These are phyloP conservation scores for Cheilosia scutellata DNA, from an alignment of 2,888 invertebrate genomes.

Conservation along the genomic window DNA sequence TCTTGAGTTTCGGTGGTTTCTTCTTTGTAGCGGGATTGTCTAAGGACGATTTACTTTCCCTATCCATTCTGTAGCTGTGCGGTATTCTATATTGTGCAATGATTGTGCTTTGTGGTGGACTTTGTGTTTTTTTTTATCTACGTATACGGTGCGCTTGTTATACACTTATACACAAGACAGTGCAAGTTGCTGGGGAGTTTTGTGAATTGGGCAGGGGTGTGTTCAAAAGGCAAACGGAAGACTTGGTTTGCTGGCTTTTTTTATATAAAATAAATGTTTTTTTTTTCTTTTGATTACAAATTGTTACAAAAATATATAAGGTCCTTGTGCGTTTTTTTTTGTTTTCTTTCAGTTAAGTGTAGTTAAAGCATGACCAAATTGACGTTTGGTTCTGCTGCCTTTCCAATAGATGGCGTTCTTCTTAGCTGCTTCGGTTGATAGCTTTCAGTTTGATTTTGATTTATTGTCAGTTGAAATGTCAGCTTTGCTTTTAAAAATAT, in stretches of 20 bases:
- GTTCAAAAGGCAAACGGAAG: conserved; percentile 49
- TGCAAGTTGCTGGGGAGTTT: conserved; percentile 27
- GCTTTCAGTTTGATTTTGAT: conserved; percentile 43
- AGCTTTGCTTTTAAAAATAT: conserved; percentile 49
- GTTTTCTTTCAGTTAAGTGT: conserved; percentile 15
- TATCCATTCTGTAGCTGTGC: conserved; percentile 73
- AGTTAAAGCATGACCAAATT: conserved; percentile 19
- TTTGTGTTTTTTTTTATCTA: conserved; percentile 25
- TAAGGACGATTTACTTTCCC: conserved; percentile 80
- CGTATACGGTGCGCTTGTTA: conserved; percentile 43
- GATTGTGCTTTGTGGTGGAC: conserved; percentile 69
- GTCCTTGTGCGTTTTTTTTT: conserved; percentile 58
- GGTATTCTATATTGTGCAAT: conserved; percentile 75
- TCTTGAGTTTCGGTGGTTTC: conserved; percentile 84
- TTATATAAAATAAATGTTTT: conserved; percentile 27
- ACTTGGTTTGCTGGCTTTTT: conserved; percentile 49
- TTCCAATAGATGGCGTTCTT: conserved; percentile 23
- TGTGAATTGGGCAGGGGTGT: conserved; percentile 35
- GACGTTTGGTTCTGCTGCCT: not conserved
- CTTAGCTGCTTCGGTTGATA: conserved; percentile 27
- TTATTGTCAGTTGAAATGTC: conserved; percentile 62
- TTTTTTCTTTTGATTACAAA: conserved; percentile 10
- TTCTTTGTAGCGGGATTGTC: conserved; percentile 83
- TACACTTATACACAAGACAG: conserved; percentile 42
- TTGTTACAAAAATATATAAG: conserved; percentile 64